phyloP scores from a whole-genome alignment of 2,113 vertebrate genomes.

The Kryptolebias marmoratus region DNA sequence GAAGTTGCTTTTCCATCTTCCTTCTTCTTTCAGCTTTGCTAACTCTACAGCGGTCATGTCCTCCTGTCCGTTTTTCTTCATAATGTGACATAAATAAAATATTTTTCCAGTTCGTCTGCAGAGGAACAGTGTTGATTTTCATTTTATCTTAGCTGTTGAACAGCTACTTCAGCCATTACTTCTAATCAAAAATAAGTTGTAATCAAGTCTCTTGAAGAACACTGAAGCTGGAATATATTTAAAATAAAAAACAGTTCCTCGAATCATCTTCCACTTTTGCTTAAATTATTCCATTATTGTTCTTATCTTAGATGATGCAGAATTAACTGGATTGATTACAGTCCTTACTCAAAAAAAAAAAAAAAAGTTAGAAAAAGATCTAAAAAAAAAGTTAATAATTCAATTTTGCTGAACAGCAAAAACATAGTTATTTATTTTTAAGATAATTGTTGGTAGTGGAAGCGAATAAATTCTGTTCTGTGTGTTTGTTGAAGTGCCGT shows the following conservation, averaged over 20 bases:
- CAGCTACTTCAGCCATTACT: conserved; percentile 29
- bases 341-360: too few species aligned
- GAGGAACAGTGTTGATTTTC: conserved; percentile 19
- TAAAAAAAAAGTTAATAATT: neutral
- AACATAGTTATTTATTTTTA: neutral
- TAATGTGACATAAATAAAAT: conserved; percentile 17
- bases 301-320: neutral
- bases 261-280: conserved; percentile 1
- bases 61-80: neutral
- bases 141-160: conserved; percentile 29
- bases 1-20: neutral
- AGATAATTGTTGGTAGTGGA: neutral
- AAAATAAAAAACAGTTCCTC: conserved; percentile 6
- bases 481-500: neutral
- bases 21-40: neutral
- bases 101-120: conserved; percentile 16
- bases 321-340: neutral
- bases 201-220: conserved; percentile 4
- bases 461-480: neutral
- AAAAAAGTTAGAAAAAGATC: neutral
- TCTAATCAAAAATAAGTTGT: conserved; percentile 23
- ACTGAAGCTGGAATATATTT: conserved; percentile 19
- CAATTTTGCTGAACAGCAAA: neutral
- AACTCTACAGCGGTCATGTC: neutral
- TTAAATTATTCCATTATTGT: conserved; percentile 12